phyloP scores from a whole-genome alignment of 1,140 invertebrate species.

The Drosophila santomea region DNA sequence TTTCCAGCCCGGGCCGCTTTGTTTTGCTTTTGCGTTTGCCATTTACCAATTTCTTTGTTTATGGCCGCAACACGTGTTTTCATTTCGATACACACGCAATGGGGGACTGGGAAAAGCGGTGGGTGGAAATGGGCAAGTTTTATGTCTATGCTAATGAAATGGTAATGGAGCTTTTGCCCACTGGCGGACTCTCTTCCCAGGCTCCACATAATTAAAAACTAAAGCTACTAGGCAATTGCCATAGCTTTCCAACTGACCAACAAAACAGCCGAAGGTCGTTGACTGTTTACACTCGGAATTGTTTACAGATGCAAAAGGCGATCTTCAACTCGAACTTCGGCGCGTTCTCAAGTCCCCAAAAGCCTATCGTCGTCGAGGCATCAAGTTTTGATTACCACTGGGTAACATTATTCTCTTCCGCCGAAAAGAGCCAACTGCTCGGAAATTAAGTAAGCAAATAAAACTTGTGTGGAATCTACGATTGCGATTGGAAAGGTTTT shows the following conservation, averaged over 20 bases:
- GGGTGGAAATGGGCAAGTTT: slow-evolving; percentile 31
- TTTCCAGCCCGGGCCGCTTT: slow-evolving; percentile 13
- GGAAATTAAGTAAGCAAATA: slow-evolving; percentile 49
- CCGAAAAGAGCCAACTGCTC: slow-evolving; percentile 10
- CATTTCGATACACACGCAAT: slow-evolving; percentile 67
- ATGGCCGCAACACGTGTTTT: slow-evolving; percentile 78
- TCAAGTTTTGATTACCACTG: slow-evolving; percentile 47
- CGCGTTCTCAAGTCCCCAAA: slow-evolving; percentile 11
- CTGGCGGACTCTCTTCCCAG: slow-evolving; percentile 13
- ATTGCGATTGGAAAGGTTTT: slow-evolving; percentile 6
- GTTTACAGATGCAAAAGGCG: slow-evolving; percentile 31
- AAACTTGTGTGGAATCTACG: slow-evolving; percentile 28
- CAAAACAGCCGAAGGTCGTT: slow-evolving; percentile 27
- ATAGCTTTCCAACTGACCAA: slow-evolving; percentile 23
- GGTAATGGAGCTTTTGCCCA: slow-evolving; percentile 53
- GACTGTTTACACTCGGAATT: slow-evolving; percentile 26
- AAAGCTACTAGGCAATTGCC: slow-evolving; percentile 26
- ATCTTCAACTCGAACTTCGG: not conserved
- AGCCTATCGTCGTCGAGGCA: slow-evolving; percentile 32
- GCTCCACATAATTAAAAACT: slow-evolving; percentile 53
- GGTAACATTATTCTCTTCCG: slow-evolving; percentile 35
- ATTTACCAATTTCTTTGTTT: slow-evolving; percentile 80
- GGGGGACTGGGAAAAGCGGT: not conserved
- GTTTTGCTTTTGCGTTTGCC: slow-evolving; percentile 40
- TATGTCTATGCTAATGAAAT: slow-evolving; percentile 81